Evolutionary conservation across 2,797 vertebrate species (phyloP).

Genomic region (Lemur catta): DNA sequence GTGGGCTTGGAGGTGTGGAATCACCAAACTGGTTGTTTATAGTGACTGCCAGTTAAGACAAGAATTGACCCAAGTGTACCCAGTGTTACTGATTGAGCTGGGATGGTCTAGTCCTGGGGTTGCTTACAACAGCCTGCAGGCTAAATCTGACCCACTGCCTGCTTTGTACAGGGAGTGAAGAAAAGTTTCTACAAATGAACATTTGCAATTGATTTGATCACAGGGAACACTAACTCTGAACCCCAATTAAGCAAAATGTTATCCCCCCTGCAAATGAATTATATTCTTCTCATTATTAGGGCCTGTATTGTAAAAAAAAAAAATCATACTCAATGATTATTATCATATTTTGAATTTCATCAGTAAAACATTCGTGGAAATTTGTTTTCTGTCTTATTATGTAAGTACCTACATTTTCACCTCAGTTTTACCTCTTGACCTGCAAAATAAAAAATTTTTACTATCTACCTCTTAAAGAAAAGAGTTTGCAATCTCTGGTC

Average conservation of each 20-base stretch:
- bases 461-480: background rate
- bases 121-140: background rate
- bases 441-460: background rate
- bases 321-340: background rate
- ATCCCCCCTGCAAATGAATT: background rate
- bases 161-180: background rate
- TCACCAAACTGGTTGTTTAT: background rate
- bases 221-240: background rate
- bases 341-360: background rate
- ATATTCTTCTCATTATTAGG: background rate
- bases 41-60: background rate
- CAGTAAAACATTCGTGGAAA: background rate
- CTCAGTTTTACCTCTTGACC: background rate
- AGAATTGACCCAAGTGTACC: background rate
- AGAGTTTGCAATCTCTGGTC: background rate
- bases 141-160: background rate
- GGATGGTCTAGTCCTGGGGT: background rate
- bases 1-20: background rate
- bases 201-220: background rate
- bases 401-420: background rate
- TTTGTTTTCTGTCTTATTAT: background rate
- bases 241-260: background rate
- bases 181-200: background rate
- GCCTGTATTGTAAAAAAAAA: background rate
- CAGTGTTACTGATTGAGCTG: background rate